These are phyloP conservation scores for Leucophora obtusa DNA, from an alignment of 2,888 invertebrate genomes.

Conservation along the genomic window DNA sequence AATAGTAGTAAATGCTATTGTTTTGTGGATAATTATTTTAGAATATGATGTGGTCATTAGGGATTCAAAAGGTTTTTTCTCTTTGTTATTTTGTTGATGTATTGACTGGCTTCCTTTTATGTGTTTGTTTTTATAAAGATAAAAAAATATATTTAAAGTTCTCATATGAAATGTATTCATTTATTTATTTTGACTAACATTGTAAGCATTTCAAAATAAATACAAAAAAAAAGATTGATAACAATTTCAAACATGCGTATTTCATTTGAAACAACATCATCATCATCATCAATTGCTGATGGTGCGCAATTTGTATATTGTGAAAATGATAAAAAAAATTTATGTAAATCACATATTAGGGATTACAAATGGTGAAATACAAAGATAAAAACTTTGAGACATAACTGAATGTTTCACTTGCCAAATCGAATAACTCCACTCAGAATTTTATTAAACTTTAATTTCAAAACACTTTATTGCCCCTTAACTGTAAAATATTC, in stretches of 20 bases:
- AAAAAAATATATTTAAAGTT: conserved; percentile 8
- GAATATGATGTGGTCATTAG: conserved; percentile 24
- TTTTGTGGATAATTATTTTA: background rate
- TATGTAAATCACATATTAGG: no score
- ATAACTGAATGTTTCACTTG: no score
- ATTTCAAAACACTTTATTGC: no score
- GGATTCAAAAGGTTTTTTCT: background rate
- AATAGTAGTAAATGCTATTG: background rate
- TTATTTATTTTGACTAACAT: conserved; percentile 39
- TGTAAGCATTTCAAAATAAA: conserved; percentile 35
- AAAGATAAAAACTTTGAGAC: no score
- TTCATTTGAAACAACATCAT: background rate
- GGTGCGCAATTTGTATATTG: conserved; percentile 11
- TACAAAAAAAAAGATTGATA: conserved; percentile 24
- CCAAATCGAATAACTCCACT: no score
- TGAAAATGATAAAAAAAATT: no score
- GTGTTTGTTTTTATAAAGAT: conserved; percentile 28
- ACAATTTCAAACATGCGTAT: background rate
- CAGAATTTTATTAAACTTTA: no score
- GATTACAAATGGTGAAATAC: no score
- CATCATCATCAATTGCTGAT: conserved; percentile 17
- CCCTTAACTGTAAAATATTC: no score
- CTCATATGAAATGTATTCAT: background rate
- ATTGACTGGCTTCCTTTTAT: conserved; percentile 30
- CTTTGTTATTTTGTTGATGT: background rate